Percentiles rank a stretch among this genome's conserved stretches.
These are phyloP conservation scores for Lepidurus arcticus DNA, from an alignment of 1,140 invertebrate species.

Conservation along the genomic window DNA sequence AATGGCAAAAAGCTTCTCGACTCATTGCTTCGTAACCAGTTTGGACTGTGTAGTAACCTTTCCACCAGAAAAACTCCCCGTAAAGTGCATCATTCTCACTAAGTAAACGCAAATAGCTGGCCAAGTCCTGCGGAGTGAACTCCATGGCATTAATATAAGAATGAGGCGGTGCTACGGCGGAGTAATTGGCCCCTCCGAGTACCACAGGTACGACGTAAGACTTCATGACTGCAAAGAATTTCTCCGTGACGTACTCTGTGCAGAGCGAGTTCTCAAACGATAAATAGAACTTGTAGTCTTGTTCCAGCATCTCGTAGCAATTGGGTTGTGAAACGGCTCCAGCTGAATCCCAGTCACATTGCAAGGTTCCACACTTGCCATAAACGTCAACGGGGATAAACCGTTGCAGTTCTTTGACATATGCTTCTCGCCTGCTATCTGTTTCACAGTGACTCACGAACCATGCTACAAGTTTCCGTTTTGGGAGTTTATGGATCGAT, in stretches of 20 bases:
- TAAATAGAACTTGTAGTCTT: constrained; percentile 44
- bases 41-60: constrained; percentile 37
- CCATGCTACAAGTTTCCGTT: constrained; percentile 45
- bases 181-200: constrained; percentile 44
- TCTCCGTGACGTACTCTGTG: constrained; percentile 47
- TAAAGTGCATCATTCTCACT: constrained; percentile 45
- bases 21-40: constrained; percentile 17
- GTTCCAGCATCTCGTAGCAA: constrained; percentile 39
- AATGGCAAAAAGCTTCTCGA: constrained; percentile 26
- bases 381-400: constrained; percentile 52
- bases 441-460: constrained; percentile 52
- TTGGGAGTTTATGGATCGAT: background rate
- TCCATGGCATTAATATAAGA: constrained; percentile 47
- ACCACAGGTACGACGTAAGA: constrained; percentile 44
- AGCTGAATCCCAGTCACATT: constrained; percentile 32
- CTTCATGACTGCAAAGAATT: constrained; percentile 42
- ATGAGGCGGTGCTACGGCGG: constrained; percentile 41
- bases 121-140: constrained; percentile 47
- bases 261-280: constrained; percentile 46
- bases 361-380: constrained; percentile 47
- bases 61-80: constrained; percentile 49
- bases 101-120: constrained; percentile 44
- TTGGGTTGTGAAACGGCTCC: background rate
- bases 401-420: constrained; percentile 46
- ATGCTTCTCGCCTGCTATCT: constrained; percentile 45